Base-by-base conservation (phyloP, 2,113 vertebrate species). In the Brachirus orientalis region DNA sequence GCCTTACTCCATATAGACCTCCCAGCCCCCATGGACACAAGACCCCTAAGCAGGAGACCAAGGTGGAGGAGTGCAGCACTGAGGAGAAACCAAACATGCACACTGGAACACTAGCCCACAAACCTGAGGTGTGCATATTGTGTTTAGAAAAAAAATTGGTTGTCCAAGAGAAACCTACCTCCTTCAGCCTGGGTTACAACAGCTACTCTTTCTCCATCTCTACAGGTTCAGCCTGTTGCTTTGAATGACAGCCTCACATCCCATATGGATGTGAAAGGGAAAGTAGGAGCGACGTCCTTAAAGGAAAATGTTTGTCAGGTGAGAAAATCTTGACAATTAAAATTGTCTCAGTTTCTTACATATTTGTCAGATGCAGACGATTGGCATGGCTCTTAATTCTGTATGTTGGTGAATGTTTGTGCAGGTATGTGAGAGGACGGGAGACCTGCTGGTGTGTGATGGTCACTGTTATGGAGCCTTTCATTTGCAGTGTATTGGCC, bases 291-390 rank as follows among this genome's bases (percentile, higher is more conserved):
- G 71, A 91, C 96, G 8, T 94, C 95, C 10, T 90, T 97, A 71
- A 99, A 98, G 91, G 98, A 99, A 91, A 99, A 96, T 3, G 97
- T 99, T 64, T 99, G 98, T 87, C 98, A 99, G 97, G 98, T 98
- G 72, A 83, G 63, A 38, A 11, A 1, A 28, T 35, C 11, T 13
- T 5, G 38, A 11, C 33, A n/a, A 7, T 17, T 6, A 7, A 10
- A n/a, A 10, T 17, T 10, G 1, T 47, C 19, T 68, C 20, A 4
- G 14, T 18, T 51, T 55, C 22, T 17, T 54, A 43, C 20, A 10
- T 16, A 20, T 60, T 48, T 57, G 22, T 18, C 19, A 13, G 12
- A 3, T 17, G 4, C 7, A n/a, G n/a, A n/a, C n/a, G n/a, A n/a
- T n/a, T n/a, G n/a, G n/a, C n/a, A n/a, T n/a, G n/a, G n/a, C n/a